These are phyloP conservation scores for Heliconius melpomene DNA, from an alignment of 1,140 invertebrate genomes.

Conservation along the genomic window DNA sequence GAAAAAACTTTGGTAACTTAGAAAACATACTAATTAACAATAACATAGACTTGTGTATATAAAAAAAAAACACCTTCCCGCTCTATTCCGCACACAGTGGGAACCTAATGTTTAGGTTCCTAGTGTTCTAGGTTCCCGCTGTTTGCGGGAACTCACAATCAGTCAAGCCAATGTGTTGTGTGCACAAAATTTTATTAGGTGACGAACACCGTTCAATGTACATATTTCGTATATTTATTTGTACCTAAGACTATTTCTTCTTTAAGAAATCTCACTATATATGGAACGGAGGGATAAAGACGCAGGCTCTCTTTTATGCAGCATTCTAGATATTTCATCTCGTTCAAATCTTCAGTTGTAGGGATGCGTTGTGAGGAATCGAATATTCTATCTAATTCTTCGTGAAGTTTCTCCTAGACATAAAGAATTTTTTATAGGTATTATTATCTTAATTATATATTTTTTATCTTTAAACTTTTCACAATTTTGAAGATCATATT, in stretches of 20 bases:
- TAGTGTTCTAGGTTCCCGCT: no score
- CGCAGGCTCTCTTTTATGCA: slow-evolving; percentile 86
- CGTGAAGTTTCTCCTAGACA: slow-evolving; percentile 35
- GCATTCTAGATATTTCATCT: slow-evolving; percentile 87
- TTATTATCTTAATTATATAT: background rate
- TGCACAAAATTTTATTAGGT: no score
- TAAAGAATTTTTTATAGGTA: background rate
- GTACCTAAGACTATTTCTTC: slow-evolving; percentile 82
- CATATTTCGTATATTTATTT: no score
- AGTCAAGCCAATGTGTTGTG: no score
- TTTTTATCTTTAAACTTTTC: background rate
- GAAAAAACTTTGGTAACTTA: no score
- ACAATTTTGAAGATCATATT: background rate
- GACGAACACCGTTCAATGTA: no score
- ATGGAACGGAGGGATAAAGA: slow-evolving; percentile 87
- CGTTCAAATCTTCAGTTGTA: slow-evolving; percentile 83
- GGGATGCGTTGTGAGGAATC: slow-evolving; percentile 76
- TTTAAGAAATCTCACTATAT: slow-evolving; percentile 83
- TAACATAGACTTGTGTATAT: no score
- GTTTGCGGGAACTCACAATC: no score
- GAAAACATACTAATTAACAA: no score
- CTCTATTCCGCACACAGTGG: no score
- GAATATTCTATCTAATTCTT: slow-evolving; percentile 44
- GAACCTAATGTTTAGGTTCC: no score
- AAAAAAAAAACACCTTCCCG: no score